These are phyloP conservation scores for Chondrilla cf. caribensis DNA, from an alignment of 37 sponge, comb jelly and placozoan genomes.

Conservation along the genomic window DNA sequence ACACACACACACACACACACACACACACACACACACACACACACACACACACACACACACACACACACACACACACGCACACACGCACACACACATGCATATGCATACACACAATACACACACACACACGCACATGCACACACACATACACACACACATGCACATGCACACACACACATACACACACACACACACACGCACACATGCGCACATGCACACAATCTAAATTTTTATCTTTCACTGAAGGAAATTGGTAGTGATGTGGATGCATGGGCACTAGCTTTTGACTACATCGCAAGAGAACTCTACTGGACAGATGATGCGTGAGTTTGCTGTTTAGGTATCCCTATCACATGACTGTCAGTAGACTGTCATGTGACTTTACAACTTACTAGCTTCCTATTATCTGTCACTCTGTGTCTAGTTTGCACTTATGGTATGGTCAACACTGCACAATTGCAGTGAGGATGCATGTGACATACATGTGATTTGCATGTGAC, in stretches of 20 bases:
- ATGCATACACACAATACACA: constrained; percentile 30
- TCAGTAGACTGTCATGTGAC: background rate
- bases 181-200: constrained; percentile 35
- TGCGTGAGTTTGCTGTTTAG: constrained; percentile 23
- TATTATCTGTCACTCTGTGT: too few relatives aligned
- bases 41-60: constrained; percentile 30
- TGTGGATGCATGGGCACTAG: constrained; percentile 38
- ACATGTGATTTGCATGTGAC: too few relatives aligned
- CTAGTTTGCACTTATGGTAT: too few relatives aligned
- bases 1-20: constrained; percentile 37
- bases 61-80: constrained; percentile 34
- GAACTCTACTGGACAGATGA: constrained; percentile 65
- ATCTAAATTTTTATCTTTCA: background rate
- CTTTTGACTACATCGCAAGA: constrained; percentile 43
- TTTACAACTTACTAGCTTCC: background rate
- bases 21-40: constrained; percentile 35
- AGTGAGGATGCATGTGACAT: too few relatives aligned
- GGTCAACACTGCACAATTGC: too few relatives aligned
- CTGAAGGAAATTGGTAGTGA: background rate
- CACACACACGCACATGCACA: constrained; percentile 31
- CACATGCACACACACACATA: constrained; percentile 30
- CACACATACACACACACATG: constrained; percentile 30
- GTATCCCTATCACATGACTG: background rate
- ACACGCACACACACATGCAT: constrained; percentile 30
- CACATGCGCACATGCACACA: constrained; percentile 31